Conservation (phyloP, 2,113 vertebrate species). For the Psettodes erumei region DNA sequence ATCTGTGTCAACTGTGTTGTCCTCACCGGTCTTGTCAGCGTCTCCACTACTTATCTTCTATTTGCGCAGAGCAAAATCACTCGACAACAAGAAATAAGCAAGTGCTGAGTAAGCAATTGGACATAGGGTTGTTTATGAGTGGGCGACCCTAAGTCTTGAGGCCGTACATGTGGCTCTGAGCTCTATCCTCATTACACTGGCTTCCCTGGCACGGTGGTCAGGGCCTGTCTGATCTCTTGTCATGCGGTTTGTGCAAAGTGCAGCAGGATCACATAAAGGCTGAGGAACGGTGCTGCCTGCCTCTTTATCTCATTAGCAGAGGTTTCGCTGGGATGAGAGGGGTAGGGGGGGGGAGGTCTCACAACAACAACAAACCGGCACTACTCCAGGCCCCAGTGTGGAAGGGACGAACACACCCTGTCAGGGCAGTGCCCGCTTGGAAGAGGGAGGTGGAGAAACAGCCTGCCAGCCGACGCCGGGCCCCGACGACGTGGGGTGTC, state of each 20-base stretch:
- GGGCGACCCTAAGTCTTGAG: neutral
- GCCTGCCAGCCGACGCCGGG: conserved; percentile 11
- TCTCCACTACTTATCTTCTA: conserved; percentile 51
- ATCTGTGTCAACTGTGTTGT: no score
- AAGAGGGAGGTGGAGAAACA: conserved; percentile 47
- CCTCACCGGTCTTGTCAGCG: conserved; percentile 49
- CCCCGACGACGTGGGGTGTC: conserved; percentile 26
- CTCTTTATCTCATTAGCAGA: conserved; percentile 67
- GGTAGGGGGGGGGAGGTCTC: no score
- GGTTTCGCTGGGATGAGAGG: conserved; percentile 45
- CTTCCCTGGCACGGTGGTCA: conserved; percentile 29
- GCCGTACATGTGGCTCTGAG: conserved; percentile 4
- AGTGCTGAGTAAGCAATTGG: conserved; percentile 27
- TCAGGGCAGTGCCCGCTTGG: conserved; percentile 46
- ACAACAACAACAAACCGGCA: conserved; percentile 58
- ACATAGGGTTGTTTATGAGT: conserved; percentile 34
- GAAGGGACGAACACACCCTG: conserved; percentile 40
- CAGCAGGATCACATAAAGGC: conserved; percentile 58
- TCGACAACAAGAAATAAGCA: conserved; percentile 51
- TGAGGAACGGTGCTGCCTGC: conserved; percentile 36
- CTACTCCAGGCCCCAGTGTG: neutral
- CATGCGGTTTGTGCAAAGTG: conserved; percentile 49
- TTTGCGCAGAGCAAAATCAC: conserved; percentile 43
- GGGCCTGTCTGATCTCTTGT: conserved; percentile 46
- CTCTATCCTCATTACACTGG: conserved; percentile 34